These are phyloP conservation scores for Micropterix aruncella DNA, from an alignment of 2,888 invertebrate genomes.

Conservation along the genomic window DNA sequence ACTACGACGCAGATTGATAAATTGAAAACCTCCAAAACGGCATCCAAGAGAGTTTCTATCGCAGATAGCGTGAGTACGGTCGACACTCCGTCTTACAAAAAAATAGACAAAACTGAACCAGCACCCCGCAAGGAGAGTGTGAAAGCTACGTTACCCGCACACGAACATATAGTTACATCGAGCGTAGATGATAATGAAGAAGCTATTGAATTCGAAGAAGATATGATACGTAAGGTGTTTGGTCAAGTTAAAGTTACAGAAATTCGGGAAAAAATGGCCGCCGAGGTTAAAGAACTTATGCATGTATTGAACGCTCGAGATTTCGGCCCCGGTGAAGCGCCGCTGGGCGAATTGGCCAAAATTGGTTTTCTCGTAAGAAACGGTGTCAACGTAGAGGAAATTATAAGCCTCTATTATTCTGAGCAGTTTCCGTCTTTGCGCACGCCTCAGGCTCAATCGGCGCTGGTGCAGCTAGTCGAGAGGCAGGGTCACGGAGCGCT, in stretches of 20 bases:
- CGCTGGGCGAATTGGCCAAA: conserved; percentile 67
- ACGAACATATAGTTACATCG: conserved; percentile 41
- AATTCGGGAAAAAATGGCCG: conserved; percentile 41
- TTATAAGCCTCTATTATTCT: conserved; percentile 64
- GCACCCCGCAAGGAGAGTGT: conserved; percentile 29
- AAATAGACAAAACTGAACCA: conserved; percentile 36
- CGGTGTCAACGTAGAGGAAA: conserved; percentile 61
- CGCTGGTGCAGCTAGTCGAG: conserved; percentile 72
- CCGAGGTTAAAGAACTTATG: conserved; percentile 62
- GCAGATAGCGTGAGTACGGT: conserved; percentile 44
- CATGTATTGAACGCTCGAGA: conserved; percentile 62
- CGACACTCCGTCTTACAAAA: conserved; percentile 47
- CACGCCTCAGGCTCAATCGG: conserved; percentile 72
- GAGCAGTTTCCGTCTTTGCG: conserved; percentile 66
- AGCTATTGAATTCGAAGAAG: conserved; percentile 36
- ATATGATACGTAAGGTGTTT: conserved; percentile 38
- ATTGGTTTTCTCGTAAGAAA: conserved; percentile 65
- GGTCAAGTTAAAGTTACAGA: conserved; percentile 39
- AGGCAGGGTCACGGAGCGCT: conserved; percentile 68
- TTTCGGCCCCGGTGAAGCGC: conserved; percentile 67
- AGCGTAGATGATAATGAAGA: conserved; percentile 41
- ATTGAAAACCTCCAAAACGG: conserved; percentile 34
- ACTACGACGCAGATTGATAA: conserved; percentile 28
- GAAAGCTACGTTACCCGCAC: conserved; percentile 34
- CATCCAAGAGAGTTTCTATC: conserved; percentile 23